Conservation (phyloP, 1,140 invertebrate species). For the Apis dorsata region DNA sequence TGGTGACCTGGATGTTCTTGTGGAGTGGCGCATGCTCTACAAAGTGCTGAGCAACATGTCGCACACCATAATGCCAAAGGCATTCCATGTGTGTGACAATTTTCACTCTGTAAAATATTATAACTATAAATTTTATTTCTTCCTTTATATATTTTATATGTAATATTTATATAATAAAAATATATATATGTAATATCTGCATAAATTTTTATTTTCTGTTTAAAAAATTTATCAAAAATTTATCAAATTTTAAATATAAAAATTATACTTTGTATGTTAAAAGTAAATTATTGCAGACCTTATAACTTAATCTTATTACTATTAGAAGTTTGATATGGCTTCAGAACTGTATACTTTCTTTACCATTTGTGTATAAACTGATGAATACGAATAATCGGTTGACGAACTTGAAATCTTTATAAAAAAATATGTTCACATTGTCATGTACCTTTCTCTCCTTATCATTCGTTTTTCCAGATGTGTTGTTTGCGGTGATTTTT, state of each 20-base stretch:
- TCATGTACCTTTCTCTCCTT: slow-evolving; percentile 80
- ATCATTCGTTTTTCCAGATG: slow-evolving; percentile 74
- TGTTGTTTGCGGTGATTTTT: slow-evolving; percentile 79
- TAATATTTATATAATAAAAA: not conserved
- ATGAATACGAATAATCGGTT: not conserved
- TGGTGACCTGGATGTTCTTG: slow-evolving; percentile 84
- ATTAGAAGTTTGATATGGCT: slow-evolving; percentile 61
- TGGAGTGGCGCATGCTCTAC: slow-evolving; percentile 84
- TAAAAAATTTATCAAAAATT: not conserved
- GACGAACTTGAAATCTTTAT: not conserved
- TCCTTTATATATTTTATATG: not conserved
- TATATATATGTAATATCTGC: no score
- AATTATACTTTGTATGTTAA: not conserved
- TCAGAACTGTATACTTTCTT: slow-evolving; percentile 52
- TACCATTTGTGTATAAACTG: slow-evolving; percentile 17
- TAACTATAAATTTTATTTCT: not conserved
- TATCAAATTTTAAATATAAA: not conserved
- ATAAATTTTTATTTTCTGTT: no score
- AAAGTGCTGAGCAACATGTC: slow-evolving; percentile 84
- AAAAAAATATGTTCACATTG: not conserved
- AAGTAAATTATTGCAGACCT: slow-evolving; percentile 30
- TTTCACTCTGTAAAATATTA: slow-evolving; percentile 79
- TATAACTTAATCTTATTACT: slow-evolving; percentile 68
- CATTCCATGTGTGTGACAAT: slow-evolving; percentile 87
- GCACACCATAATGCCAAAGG: slow-evolving; percentile 87